These are phyloP conservation scores for Caenorhabditis afra DNA, from an alignment of 2,888 invertebrate species.

Conservation along the genomic window DNA sequence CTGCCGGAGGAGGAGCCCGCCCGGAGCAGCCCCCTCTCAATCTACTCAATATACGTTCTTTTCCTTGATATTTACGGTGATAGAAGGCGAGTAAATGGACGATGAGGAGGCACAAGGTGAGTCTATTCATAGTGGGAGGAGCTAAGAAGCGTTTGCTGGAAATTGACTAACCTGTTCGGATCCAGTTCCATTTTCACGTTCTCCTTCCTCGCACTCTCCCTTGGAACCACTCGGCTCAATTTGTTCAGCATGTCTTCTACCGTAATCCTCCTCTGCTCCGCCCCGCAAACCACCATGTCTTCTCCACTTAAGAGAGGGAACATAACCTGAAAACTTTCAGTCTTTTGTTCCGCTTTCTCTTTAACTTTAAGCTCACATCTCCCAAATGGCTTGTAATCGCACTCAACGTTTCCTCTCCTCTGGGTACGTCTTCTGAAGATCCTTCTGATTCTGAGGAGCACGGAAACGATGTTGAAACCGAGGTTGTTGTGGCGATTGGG, in stretches of 20 bases:
- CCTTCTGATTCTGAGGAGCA: neutral
- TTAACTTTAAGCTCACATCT: conserved; percentile 50
- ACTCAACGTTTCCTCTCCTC: conserved; percentile 63
- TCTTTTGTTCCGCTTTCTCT: neutral
- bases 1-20: neutral
- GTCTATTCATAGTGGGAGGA: too few species aligned
- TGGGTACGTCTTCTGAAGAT: neutral
- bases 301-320: conserved; percentile 73
- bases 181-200: conserved; percentile 28
- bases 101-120: too few species aligned
- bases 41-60: neutral
- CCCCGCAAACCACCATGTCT: conserved; percentile 71
- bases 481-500: conserved; percentile 28
- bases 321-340: conserved; percentile 65
- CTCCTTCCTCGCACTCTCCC: conserved; percentile 29
- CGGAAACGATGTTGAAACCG: conserved; percentile 4
- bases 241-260: conserved; percentile 73
- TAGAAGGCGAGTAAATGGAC: too few species aligned
- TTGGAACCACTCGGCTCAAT: conserved; percentile 34
- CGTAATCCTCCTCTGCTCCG: conserved; percentile 68
- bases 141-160: neutral
- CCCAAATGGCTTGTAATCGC: conserved; percentile 60
- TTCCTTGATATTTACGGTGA: neutral
- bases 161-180: conserved; percentile 29
- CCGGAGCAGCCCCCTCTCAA: neutral